Evolutionary conservation across 2,113 vertebrate genomes (phyloP), one percentile per base, ranked within the genome.

Genomic region (Arenaria interpres): DNA sequence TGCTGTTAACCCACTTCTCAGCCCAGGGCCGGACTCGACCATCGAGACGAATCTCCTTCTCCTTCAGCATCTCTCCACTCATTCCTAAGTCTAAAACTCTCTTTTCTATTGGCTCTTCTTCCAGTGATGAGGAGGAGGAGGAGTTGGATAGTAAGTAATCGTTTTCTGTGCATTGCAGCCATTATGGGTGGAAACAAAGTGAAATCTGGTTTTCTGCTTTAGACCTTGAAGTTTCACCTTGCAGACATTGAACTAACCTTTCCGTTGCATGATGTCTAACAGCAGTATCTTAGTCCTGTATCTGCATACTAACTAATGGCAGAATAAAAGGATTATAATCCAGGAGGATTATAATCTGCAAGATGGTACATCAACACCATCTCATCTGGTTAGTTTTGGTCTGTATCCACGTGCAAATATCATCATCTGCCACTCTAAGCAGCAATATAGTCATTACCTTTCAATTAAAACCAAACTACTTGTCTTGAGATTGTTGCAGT

Each of bases 71-170:
- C 97, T 99, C 99, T 96, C 99, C 99, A 54, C 98, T 99, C 96
- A 98, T 99, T 97, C 98, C 98, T 98, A 99, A 99, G 98, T 99
- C 98, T 98, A 99, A 99, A 98, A 98, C 98, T 96, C 97, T 98
- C 96, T 95, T 99, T 98, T 98, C 98, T 96, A 96, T 98, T 96
- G 99, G 98, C 98, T 99, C 98, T 97, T 99, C 99, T 96, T 99
- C 99, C 97, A 99, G 99, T 96, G 99, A 99, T 98, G 99, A 99
- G 25, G 99, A 99, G 82, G 99, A 99, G 83, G 99, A 99, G 90
- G 98, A 98, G 98, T 94, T 97, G 92, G 97, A 97, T 93, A 98
- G 99, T 99, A 99, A 99, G 99, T 99, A 99, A 97, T 63, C 3
- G 3, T 89, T 95, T 88, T 90, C 60, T 94, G 60, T 89, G 96